These are phyloP conservation scores for Clupea harengus DNA, from an alignment of 2,113 vertebrate genomes.

Conservation along the genomic window DNA sequence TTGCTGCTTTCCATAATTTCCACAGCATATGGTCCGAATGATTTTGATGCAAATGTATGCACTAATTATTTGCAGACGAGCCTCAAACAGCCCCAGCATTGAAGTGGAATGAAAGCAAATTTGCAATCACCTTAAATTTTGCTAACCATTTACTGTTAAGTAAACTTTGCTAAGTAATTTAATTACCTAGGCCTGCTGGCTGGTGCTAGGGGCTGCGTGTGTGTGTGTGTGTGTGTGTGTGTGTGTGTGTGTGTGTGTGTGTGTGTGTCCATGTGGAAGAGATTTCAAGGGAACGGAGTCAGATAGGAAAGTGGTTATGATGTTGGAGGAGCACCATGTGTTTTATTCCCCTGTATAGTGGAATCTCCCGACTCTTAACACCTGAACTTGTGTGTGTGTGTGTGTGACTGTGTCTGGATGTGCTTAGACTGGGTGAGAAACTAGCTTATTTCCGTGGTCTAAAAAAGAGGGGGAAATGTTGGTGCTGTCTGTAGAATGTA, in stretches of 20 bases:
- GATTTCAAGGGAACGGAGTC: conserved; percentile 27
- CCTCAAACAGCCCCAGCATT: conserved; percentile 78
- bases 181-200: conserved; percentile 75
- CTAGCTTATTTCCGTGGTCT: too few relatives aligned
- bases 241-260: neutral
- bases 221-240: conserved; percentile 26
- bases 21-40: conserved; percentile 84
- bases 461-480: too few relatives aligned
- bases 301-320: conserved; percentile 15
- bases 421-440: too few relatives aligned
- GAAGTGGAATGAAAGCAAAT: conserved; percentile 89
- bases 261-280: conserved; percentile 12
- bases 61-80: conserved; percentile 89
- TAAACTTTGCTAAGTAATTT: conserved; percentile 86
- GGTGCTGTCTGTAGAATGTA: too few relatives aligned
- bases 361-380: neutral
- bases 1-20: conserved; percentile 79
- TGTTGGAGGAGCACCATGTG: conserved; percentile 42
- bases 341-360: neutral
- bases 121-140: conserved; percentile 85
- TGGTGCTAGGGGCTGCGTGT: conserved; percentile 51
- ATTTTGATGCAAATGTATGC: conserved; percentile 91
- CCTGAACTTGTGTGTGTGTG: too few relatives aligned
- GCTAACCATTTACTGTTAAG: conserved; percentile 80
- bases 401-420: neutral